phyloP scores from a whole-genome alignment of 2,797 vertebrate genomes.

The Scomberomorus guttatus region DNA sequence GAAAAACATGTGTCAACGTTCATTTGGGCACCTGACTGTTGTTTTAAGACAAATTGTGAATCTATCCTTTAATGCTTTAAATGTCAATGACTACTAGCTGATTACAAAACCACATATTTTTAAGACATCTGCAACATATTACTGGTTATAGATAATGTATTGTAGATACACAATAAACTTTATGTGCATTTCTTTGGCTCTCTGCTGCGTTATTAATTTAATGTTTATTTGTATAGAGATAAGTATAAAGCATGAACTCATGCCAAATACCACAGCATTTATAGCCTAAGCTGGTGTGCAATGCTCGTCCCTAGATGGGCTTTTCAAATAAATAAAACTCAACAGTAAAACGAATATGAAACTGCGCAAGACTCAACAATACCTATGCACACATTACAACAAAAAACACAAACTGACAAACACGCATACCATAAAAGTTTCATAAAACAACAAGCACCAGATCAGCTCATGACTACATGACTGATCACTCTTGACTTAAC shows the following conservation, averaged over 20 bases:
- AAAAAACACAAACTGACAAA: background rate
- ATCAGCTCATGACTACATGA: background rate
- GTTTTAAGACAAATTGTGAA: no score
- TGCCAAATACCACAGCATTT: background rate
- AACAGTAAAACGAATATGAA: no score
- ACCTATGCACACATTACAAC: background rate
- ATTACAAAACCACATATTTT: background rate
- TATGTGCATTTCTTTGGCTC: conserved; percentile 1
- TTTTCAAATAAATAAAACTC: background rate
- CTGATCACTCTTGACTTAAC: background rate
- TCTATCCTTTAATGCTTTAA: background rate
- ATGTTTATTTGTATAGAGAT: background rate
- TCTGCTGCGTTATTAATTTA: background rate
- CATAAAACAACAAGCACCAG: background rate
- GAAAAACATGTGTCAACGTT: no score
- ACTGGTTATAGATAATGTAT: background rate
- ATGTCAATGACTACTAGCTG: conserved; percentile 1
- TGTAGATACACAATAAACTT: background rate
- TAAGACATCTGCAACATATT: conserved; percentile 2
- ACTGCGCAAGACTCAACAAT: background rate
- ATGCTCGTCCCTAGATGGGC: background rate
- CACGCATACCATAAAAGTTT: no score
- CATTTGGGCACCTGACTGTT: no score
- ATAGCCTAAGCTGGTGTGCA: background rate
- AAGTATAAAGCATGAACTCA: background rate